Evolutionary conservation across 37 sponge, comb jelly and placozoan species (phyloP), one percentile per base, ranked within the genome.

Genomic region (Chondrilla cf. caribensis): DNA sequence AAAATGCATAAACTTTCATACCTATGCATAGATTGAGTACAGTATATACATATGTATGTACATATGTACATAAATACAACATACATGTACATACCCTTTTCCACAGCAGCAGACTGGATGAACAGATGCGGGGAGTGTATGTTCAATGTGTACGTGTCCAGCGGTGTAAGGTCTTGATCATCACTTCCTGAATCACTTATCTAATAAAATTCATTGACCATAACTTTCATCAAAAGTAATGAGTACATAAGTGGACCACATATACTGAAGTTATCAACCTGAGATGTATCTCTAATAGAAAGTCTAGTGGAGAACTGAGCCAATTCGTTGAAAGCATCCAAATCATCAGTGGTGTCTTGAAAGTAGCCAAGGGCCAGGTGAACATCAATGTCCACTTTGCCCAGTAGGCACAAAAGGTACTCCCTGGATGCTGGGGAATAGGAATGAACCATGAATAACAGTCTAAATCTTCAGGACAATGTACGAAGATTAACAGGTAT

Each of bases 41-140:
- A 39, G 51, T 21, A 36, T 82, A 29, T 28, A 0, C 21, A 5
- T 28, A 51, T 15, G 58, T 54, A 38, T 17, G 28, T 7, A 79
- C 2, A 79, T 60, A 9, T 36, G 68, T 11, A 14, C 9, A 66
- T 66, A 19, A 66, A 19, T 11, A 73, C 38, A 37, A 73, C 14
- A 38, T 9, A 42, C 54, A 81, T 9, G 9, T 22, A 40, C 68
- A 42, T 44, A 92, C 93, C 93, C 68, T 93, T 77, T 44, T 93
- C 90, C 28, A 93, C 79, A 58, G 90, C 93, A 38, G 87, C 41
- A 6, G 93, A 87, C 83, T 93, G 93, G 0, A 93, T 58, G 77
- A 88, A 89, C 21, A 93, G 83, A 62, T 87, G 87, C 51, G 93
- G 93, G 5, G 80, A 80, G 29, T 80, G 60, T 25, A 89, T 89